Conservation (phyloP, 2,113 vertebrate genomes). For the Dascyllus trimaculatus region DNA sequence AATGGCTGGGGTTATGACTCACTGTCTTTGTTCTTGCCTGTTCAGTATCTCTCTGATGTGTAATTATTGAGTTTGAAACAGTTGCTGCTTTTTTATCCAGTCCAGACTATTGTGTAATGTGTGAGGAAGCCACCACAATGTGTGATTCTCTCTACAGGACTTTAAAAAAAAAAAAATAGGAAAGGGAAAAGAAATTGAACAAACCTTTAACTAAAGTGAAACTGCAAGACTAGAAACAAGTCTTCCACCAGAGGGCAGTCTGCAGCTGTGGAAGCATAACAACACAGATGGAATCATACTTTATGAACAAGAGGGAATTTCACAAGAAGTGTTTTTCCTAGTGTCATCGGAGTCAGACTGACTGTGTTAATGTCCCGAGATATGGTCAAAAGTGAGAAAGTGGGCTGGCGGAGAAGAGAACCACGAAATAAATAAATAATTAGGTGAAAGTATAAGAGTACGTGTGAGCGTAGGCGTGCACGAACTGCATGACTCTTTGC, state of each 20-base stretch:
- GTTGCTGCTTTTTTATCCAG: too few relatives aligned
- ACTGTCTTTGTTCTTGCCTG: neutral
- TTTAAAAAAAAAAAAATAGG: neutral
- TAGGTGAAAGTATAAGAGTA: neutral
- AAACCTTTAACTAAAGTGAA: neutral
- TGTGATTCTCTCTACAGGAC: neutral
- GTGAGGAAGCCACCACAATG: neutral
- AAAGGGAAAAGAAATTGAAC: too few relatives aligned
- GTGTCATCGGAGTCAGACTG: slow-evolving; percentile 2
- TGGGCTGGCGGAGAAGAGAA: neutral
- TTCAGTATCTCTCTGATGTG: neutral
- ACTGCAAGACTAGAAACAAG: neutral
- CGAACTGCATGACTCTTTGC: slow-evolving; percentile 14
- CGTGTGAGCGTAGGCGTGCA: slow-evolving; percentile 16
- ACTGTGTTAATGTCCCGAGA: slow-evolving; percentile 3
- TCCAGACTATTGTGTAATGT: neutral
- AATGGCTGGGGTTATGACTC: slow-evolving; percentile 3
- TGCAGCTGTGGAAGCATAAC: slow-evolving; percentile 16
- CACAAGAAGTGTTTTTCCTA: neutral
- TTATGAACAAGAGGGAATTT: neutral
- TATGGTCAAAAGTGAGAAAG: slow-evolving; percentile 2
- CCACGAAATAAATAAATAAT: neutral
- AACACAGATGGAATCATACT: neutral
- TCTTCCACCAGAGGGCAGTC: slow-evolving; percentile 70
- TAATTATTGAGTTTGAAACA: too few relatives aligned